Conservation (phyloP, 1,140 invertebrate genomes). For the Gonatopus flavifemur region DNA sequence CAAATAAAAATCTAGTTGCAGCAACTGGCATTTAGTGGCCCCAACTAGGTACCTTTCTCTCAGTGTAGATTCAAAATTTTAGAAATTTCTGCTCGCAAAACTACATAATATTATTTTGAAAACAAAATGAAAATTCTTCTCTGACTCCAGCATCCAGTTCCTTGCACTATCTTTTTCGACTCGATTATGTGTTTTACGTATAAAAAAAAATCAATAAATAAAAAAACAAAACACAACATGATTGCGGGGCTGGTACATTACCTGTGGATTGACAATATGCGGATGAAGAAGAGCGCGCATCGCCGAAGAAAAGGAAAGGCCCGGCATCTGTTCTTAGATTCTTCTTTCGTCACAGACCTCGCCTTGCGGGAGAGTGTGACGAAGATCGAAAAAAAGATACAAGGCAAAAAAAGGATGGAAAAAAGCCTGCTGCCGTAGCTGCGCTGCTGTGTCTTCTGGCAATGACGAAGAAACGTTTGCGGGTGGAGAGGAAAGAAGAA, state of each 20-base stretch:
- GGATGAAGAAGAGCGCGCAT: constrained; percentile 4
- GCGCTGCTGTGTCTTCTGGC: constrained; percentile 26
- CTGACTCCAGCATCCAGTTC: too few relatives aligned
- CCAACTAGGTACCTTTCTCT: too few relatives aligned
- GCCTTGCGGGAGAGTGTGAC: constrained; percentile 11
- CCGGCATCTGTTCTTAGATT: constrained; percentile 37
- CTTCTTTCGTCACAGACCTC: constrained; percentile 22
- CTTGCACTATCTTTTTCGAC: too few relatives aligned
- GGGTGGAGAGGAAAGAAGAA: not conserved
- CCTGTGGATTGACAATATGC: constrained; percentile 5
- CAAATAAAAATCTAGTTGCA: too few relatives aligned
- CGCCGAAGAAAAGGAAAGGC: constrained; percentile 14
- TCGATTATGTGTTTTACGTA: too few relatives aligned
- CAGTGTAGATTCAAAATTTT: too few relatives aligned
- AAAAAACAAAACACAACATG: constrained; percentile 13
- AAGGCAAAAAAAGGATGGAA: constrained; percentile 8
- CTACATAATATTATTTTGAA: not conserved
- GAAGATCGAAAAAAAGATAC: constrained; percentile 3
- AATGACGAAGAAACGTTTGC: constrained; percentile 16
- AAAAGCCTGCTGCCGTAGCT: not conserved
- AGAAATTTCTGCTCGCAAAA: constrained; percentile 14
- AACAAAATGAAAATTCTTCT: not conserved
- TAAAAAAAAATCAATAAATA: constrained; percentile 13
- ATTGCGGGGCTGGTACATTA: constrained; percentile 19
- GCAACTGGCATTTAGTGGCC: too few relatives aligned